A percentile compares a stretch with the other conserved stretches of the same genome.
These are phyloP conservation scores for Lathamus discolor DNA, from an alignment of 2,113 vertebrate species.

Conservation along the genomic window DNA sequence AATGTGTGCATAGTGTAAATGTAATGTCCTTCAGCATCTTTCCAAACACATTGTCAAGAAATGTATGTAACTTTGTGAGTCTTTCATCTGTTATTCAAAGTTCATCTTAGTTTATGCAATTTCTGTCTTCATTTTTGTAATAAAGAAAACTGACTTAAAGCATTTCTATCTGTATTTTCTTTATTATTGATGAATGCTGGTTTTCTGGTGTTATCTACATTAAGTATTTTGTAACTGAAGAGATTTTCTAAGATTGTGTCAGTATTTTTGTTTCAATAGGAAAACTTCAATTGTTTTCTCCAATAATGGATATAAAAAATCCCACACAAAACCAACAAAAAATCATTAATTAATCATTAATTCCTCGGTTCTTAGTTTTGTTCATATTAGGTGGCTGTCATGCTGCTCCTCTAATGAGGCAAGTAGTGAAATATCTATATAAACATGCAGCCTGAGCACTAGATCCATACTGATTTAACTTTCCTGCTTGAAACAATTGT, in stretches of 20 bases:
- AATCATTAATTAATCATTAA: background rate
- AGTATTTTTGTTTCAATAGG: background rate
- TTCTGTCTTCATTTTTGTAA: constrained; percentile 73
- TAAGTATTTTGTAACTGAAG: background rate
- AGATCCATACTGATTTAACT: background rate
- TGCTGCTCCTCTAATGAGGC: background rate
- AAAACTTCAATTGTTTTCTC: background rate
- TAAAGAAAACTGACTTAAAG: constrained; percentile 76
- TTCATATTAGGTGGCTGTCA: background rate
- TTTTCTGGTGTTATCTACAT: constrained; percentile 2
- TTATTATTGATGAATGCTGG: constrained; percentile 56
- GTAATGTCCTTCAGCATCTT: constrained; percentile 54
- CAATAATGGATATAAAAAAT: background rate
- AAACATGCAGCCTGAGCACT: background rate
- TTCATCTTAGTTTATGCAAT: constrained; percentile 47
- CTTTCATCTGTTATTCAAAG: constrained; percentile 65
- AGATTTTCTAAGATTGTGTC: background rate
- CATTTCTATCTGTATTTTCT: constrained; percentile 69
- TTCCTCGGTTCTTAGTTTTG: background rate
- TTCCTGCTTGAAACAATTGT: background rate
- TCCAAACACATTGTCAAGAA: constrained; percentile 48
- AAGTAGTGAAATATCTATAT: background rate
- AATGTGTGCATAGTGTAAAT: constrained; percentile 17
- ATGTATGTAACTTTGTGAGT: constrained; percentile 58
- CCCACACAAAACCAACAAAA: background rate